Percentiles rank a stretch among this genome's conserved stretches.
Conservation (phyloP, 2,113 vertebrate species). For the Rhizomys pruinosus region DNA sequence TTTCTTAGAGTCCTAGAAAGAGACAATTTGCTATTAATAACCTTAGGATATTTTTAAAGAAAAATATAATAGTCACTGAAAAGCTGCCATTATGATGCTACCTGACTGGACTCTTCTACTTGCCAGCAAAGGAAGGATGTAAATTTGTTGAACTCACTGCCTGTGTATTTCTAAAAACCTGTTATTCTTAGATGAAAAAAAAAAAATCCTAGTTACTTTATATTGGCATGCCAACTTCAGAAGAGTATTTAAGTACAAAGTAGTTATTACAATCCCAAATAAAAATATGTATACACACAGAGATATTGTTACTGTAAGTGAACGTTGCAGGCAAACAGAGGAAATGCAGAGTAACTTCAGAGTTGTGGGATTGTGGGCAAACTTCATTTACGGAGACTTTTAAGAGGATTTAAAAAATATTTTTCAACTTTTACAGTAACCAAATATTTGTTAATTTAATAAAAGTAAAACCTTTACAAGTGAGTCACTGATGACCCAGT, state of each 20-base stretch:
- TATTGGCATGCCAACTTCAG: neutral
- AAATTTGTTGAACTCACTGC: neutral
- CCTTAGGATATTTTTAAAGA: neutral
- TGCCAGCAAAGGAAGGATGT: neutral
- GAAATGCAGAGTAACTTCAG: neutral
- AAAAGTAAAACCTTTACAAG: conserved; percentile 19
- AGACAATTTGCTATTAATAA: conserved; percentile 45
- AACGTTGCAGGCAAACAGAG: conserved; percentile 13
- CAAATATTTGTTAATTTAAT: conserved; percentile 16
- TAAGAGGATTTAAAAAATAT: no score
- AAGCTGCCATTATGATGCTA: neutral
- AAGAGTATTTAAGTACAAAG: conserved; percentile 26
- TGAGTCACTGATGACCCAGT: neutral
- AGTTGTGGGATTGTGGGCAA: neutral
- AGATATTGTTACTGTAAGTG: neutral
- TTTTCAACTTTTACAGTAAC: conserved; percentile 33
- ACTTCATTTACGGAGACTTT: conserved; percentile 16
- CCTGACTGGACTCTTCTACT: neutral
- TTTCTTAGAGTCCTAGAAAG: conserved; percentile 95
- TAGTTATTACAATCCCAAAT: neutral
- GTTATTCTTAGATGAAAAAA: neutral
- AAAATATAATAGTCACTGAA: neutral
- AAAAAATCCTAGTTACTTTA: neutral
- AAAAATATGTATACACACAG: neutral
- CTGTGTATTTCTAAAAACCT: neutral